Percentiles rank a stretch among this genome's conserved stretches.
These are phyloP conservation scores for Branchinecta lindahli DNA, from an alignment of 1,140 invertebrate species.

Conservation along the genomic window DNA sequence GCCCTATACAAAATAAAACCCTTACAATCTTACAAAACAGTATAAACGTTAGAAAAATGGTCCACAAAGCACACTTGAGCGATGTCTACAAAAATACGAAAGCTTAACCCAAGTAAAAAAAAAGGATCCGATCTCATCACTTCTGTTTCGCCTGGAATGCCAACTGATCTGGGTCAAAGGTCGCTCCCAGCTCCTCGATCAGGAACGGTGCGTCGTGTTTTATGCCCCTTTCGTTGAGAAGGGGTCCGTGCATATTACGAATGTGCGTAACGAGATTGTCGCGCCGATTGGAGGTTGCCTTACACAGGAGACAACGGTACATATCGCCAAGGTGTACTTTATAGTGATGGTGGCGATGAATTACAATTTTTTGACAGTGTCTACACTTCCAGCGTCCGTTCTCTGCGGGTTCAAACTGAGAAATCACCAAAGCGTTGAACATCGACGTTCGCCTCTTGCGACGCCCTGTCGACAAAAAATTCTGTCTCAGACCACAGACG, in stretches of 20 bases:
- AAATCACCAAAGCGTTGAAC: slow-evolving; percentile 10
- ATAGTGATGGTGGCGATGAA: slow-evolving; percentile 3
- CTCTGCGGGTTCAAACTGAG: slow-evolving; percentile 2
- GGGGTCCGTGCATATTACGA: neutral
- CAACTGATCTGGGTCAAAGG: neutral
- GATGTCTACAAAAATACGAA: too few relatives aligned
- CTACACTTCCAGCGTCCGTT: slow-evolving; percentile 6
- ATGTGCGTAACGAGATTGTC: neutral
- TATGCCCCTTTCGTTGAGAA: neutral
- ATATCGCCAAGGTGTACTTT: slow-evolving; percentile 3
- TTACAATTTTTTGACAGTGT: slow-evolving; percentile 1
- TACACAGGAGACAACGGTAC: neutral
- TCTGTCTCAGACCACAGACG: slow-evolving; percentile 9
- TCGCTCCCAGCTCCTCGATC: neutral
- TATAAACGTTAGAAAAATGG: too few relatives aligned
- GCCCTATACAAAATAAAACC: too few relatives aligned
- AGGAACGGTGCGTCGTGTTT: neutral
- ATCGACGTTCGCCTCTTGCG: neutral
- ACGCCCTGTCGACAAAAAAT: slow-evolving; percentile 6
- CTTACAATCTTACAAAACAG: too few relatives aligned
- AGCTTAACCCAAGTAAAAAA: too few relatives aligned
- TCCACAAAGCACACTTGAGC: too few relatives aligned
- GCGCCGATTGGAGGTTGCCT: neutral
- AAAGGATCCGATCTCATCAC: too few relatives aligned
- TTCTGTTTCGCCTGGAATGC: too few relatives aligned